phyloP scores from a whole-genome alignment of 2,113 vertebrate species.

The Megaceryle maxima region DNA sequence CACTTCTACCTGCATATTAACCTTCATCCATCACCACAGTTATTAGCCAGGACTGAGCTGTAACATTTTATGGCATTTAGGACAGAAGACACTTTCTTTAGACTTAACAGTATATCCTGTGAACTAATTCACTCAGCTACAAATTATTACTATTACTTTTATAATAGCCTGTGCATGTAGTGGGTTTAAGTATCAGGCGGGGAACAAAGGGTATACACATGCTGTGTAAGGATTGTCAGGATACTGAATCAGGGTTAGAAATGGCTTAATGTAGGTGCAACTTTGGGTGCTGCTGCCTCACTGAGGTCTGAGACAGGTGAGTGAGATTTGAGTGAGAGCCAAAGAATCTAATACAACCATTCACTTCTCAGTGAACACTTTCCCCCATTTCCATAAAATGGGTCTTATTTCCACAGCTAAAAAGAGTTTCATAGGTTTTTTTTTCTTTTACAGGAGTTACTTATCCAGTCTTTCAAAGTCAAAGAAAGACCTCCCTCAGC shows the following conservation, averaged over 20 bases:
- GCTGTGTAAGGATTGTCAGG: background rate
- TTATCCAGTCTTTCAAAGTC: background rate
- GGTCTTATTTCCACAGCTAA: background rate
- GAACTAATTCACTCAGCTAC: background rate
- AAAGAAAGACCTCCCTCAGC: background rate
- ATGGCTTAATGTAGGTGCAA: background rate
- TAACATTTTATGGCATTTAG: background rate
- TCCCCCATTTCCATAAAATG: background rate
- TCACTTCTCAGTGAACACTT: background rate
- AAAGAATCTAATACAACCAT: background rate
- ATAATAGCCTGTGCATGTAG: too few relatives aligned
- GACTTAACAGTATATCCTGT: background rate
- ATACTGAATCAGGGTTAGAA: background rate
- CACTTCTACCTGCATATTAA: background rate
- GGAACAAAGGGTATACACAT: background rate
- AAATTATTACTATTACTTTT: background rate
- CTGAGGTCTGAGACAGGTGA: background rate
- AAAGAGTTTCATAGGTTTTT: background rate
- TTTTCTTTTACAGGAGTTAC: background rate
- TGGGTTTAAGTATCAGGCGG: background rate
- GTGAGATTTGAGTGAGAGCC: background rate
- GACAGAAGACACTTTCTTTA: background rate
- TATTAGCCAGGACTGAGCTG: background rate
- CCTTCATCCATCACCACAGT: background rate
- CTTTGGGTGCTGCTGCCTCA: background rate